Evolutionary conservation across 64 coral and sea anemone genomes (phyloP), one percentile per base, ranked within the genome.

Genomic region (Exaiptasia diaphana): DNA sequence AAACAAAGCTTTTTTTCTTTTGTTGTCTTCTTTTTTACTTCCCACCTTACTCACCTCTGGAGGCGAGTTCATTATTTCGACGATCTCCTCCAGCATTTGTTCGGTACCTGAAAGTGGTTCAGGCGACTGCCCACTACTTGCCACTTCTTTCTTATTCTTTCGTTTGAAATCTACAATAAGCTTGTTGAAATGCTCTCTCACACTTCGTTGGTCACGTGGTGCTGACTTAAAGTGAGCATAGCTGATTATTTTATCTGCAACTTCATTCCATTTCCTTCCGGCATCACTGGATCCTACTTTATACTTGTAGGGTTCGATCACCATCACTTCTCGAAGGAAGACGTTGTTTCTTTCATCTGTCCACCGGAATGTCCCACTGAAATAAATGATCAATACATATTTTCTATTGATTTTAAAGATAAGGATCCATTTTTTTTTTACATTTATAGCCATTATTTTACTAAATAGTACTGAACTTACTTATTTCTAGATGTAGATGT

Each of bases 341-440:
- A 92, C 62, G 42, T 67, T 81, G 53, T 85, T 80, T 67, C 69
- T 86, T 42, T 68, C 75, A 57, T 85, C 80, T 52, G 71, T 91
- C 89, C 89, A 91, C 28, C 81, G 74, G 85, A 91, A 91, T 71
- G 89, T 70, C 52, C 81, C 89, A 83, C 89, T 91, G 67, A 34
- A 75, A 80, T n/a, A n/a, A n/a, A n/a, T n/a, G n/a, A n/a, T n/a
- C n/a, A n/a, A n/a, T n/a, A n/a, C n/a, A n/a, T n/a, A n/a, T n/a
- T n/a, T n/a, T n/a, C n/a, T n/a, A n/a, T n/a, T n/a, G n/a, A n/a
- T n/a, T n/a, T n/a, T n/a, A n/a, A n/a, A n/a, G n/a, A n/a, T n/a
- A n/a, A n/a, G n/a, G n/a, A n/a, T n/a, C n/a, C n/a, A n/a, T n/a
- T n/a, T n/a, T n/a, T n/a, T n/a, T n/a, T n/a, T n/a, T n/a, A n/a